These are phyloP conservation scores for Dryomyza anilis DNA, from an alignment of 2,888 invertebrate species.

Conservation along the genomic window DNA sequence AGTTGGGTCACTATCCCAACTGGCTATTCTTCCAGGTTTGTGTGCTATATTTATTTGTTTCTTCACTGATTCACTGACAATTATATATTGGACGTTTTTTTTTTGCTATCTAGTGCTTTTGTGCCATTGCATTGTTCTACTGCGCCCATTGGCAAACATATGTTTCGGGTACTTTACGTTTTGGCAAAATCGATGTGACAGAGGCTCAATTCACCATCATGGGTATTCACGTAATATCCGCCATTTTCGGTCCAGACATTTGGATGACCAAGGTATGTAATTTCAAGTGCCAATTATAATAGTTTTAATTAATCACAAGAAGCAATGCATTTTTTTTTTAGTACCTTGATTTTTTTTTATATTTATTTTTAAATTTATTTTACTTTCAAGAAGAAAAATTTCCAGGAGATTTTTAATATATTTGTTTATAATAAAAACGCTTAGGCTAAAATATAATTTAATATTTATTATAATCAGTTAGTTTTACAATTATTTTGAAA, in stretches of 20 bases:
- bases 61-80: too few species aligned
- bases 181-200: constrained; percentile 95
- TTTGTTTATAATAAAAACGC: not conserved
- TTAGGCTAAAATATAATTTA: not conserved
- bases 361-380: constrained; percentile 33
- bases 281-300: not conserved
- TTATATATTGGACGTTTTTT: constrained; percentile 4
- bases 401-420: constrained; percentile 44
- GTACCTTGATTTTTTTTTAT: constrained; percentile 30
- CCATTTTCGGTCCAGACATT: constrained; percentile 82
- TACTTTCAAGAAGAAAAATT: constrained; percentile 36
- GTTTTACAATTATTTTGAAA: constrained; percentile 2
- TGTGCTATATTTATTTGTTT: constrained; percentile 11
- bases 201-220: constrained; percentile 97
- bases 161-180: constrained; percentile 90
- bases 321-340: constrained; percentile 10
- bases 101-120: constrained; percentile 79
- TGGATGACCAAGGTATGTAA: constrained; percentile 78
- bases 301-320: not conserved
- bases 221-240: constrained; percentile 82
- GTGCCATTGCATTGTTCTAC: constrained; percentile 95
- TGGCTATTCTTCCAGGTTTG: constrained; percentile 90
- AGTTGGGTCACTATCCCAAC: constrained; percentile 87
- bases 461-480: not conserved
- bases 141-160: constrained; percentile 99